phyloP scores from a whole-genome alignment of 2,888 invertebrate genomes.

The Pinctada fucata region DNA sequence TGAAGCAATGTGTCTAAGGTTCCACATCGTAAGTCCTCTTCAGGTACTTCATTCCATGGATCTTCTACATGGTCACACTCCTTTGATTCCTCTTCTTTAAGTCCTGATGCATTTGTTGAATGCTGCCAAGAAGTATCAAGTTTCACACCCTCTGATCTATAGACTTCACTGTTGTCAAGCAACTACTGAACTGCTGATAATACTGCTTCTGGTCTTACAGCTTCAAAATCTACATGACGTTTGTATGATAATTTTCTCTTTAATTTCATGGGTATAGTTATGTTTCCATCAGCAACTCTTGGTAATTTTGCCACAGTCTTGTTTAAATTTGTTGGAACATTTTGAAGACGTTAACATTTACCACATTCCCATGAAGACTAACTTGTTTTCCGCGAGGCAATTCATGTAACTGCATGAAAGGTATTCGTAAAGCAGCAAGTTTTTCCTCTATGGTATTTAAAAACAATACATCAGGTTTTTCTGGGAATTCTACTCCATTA shows the following conservation, averaged over 20 bases:
- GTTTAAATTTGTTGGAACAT: conserved; percentile 23
- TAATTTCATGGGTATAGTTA: conserved; percentile 14
- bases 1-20: conserved; percentile 15
- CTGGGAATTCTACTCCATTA: conserved; percentile 23
- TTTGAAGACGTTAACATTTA: not conserved
- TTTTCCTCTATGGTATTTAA: conserved; percentile 16
- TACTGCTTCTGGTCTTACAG: conserved; percentile 12
- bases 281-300: not conserved
- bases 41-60: conserved; percentile 12
- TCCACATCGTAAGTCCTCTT: conserved; percentile 7
- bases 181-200: not conserved
- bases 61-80: conserved; percentile 1
- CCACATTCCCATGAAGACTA: conserved; percentile 23
- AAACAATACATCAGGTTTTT: conserved; percentile 1
- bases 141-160: conserved; percentile 15
- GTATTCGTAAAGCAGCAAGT: conserved; percentile 19
- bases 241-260: conserved; percentile 25
- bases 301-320: conserved; percentile 14
- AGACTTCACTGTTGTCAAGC: conserved; percentile 16
- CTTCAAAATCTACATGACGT: conserved; percentile 7
- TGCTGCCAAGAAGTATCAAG: conserved; percentile 3
- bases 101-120: not conserved
- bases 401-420: conserved; percentile 29
- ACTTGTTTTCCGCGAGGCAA: conserved; percentile 27
- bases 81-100: not conserved